Percentiles rank a stretch among this genome's conserved stretches.
These are phyloP conservation scores for Cryptus armator DNA, from an alignment of 2,888 invertebrate genomes.

Conservation along the genomic window DNA sequence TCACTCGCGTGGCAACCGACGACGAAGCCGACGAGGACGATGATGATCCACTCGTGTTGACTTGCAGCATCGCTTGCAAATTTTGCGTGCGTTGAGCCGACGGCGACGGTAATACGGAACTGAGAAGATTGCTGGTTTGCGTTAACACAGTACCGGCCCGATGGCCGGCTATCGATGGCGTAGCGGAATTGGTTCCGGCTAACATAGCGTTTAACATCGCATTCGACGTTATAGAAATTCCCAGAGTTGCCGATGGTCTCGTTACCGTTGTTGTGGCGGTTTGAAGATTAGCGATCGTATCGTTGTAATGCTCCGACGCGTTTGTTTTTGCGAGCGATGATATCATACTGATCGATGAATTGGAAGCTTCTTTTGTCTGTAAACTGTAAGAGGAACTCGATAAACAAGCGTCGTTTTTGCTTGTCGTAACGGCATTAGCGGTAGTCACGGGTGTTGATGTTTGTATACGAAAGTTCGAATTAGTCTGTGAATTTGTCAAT, in stretches of 20 bases:
- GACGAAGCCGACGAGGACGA: constrained; percentile 69
- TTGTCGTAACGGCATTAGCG: constrained; percentile 14
- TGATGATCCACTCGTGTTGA: constrained; percentile 71
- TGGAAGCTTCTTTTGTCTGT: constrained; percentile 74
- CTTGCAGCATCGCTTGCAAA: constrained; percentile 80
- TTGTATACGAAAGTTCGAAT: constrained; percentile 72
- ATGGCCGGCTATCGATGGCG: constrained; percentile 79
- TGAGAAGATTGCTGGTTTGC: constrained; percentile 80
- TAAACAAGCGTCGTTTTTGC: constrained; percentile 71
- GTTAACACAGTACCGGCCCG: constrained; percentile 80
- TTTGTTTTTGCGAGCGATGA: constrained; percentile 80
- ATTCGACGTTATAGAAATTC: constrained; percentile 82
- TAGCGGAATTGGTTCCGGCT: constrained; percentile 80
- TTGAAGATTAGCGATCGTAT: constrained; percentile 83
- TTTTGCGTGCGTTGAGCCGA: constrained; percentile 80
- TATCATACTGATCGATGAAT: constrained; percentile 80
- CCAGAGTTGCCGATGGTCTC: constrained; percentile 70
- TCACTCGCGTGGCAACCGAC: constrained; percentile 65
- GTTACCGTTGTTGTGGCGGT: constrained; percentile 72
- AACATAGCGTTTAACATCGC: constrained; percentile 84
- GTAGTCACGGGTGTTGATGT: constrained; percentile 53
- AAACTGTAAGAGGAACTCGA: constrained; percentile 60
- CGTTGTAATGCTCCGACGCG: constrained; percentile 84
- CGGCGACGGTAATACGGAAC: constrained; percentile 78
- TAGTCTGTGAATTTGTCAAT: constrained; percentile 69